Evolutionary conservation across 2,797 vertebrate genomes (phyloP), one percentile per base, ranked within the genome.

Genomic region (Tragopan temminckii): DNA sequence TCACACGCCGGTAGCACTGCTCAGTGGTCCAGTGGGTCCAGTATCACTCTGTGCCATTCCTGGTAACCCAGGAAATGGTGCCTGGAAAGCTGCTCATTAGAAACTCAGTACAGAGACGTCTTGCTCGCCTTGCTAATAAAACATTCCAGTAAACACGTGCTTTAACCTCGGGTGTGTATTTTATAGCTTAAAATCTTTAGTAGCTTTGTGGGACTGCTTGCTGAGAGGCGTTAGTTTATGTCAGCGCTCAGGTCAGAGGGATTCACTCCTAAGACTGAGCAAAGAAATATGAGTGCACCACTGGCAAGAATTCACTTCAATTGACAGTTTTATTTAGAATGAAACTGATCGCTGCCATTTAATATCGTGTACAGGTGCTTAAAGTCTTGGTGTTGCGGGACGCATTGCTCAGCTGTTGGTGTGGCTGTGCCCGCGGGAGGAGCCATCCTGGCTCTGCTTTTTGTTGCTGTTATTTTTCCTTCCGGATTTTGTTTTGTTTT

Each of bases 61-160:
- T 38, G 71, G 89, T 19, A 80, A 82, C 25, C 36, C 8, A 52
- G 17, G 33, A 76, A 88, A 91, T 89, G 78, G 64, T 36, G 66
- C 50, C 90, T 84, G 68, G 74, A 89, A 94, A 93, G 46, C 29
- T 69, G 7, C n/a, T 90, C 42, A 52, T 77, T 95, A 87, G 87
- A 36, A 91, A 43, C 5, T 78, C 72, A 38, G 17, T 19, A 62
- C 31, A 67, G 63, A 85, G 69, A 5, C 29, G 24, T 59, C 70
- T 76, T 91, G 58, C 85, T 79, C 84, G 50, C 20, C 16, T 63
- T 67, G 33, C 43, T 89, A 85, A 75, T 90, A 77, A 91, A 93
- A 90, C 38, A 8, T 59, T 29, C n/a, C 24, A 67, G 8, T 62
- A 24, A 43, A 67, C 67, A 25, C 6, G 31, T 48, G 21, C 27